Conservation (phyloP, 2,113 vertebrate genomes). For the Psephotus haematonotus region DNA sequence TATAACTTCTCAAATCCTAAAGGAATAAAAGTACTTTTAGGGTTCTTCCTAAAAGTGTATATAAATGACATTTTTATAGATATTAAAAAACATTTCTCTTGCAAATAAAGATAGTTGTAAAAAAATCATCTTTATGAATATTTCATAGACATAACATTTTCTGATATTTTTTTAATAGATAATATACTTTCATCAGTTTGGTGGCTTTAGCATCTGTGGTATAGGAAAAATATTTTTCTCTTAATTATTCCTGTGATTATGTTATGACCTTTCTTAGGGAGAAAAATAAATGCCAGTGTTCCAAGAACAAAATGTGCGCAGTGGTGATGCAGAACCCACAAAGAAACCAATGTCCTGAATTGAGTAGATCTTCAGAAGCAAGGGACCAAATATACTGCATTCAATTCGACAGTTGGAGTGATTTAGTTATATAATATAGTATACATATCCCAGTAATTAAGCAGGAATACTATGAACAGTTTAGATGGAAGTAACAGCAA, state of each 20-base stretch:
- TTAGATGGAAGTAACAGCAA: background rate
- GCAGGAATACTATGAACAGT: background rate
- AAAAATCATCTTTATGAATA: background rate
- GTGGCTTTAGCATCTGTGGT: background rate
- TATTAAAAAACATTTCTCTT: background rate
- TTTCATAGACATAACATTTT: background rate
- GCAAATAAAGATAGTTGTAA: background rate
- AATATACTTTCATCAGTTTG: background rate
- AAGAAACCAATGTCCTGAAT: background rate
- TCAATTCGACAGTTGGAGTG: background rate
- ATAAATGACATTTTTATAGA: background rate
- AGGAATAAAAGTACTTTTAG: background rate
- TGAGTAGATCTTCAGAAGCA: background rate
- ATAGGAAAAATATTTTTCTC: slow-evolving; percentile 8
- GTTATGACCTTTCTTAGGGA: background rate
- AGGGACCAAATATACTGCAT: background rate
- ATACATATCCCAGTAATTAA: background rate
- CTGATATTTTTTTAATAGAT: background rate
- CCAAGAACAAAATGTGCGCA: background rate
- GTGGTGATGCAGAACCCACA: background rate
- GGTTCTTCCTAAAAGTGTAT: background rate
- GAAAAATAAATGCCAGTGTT: background rate
- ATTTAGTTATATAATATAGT: background rate
- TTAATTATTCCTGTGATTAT: slow-evolving; percentile 11
- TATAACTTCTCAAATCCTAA: background rate